Conservation (phyloP, 2,113 vertebrate species). For the Mirza zaza region DNA sequence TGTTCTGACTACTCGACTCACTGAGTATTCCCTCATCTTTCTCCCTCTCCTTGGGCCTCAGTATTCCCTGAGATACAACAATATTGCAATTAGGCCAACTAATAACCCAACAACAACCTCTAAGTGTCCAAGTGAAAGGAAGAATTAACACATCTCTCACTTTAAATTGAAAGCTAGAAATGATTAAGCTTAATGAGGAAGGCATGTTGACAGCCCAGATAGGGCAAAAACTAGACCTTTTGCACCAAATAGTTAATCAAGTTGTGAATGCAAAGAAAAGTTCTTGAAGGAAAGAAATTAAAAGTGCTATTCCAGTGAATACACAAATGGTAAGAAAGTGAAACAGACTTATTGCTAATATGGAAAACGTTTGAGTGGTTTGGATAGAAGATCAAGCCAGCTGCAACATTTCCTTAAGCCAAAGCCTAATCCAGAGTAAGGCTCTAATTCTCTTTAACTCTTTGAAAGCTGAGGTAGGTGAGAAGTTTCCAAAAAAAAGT, state of each 20-base stretch:
- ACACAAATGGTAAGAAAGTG: neutral
- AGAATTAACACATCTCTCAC: neutral
- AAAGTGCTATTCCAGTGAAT: neutral
- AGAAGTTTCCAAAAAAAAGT: neutral
- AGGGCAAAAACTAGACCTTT: neutral
- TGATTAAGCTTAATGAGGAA: neutral
- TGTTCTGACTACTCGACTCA: neutral
- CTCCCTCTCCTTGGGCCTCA: neutral
- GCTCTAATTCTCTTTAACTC: no score
- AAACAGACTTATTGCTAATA: neutral
- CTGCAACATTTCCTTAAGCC: no score
- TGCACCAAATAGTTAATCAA: neutral
- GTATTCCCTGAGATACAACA: neutral
- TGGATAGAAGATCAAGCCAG: no score
- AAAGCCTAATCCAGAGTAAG: no score
- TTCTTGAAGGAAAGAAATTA: neutral
- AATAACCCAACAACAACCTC: neutral
- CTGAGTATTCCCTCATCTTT: neutral
- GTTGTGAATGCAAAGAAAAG: neutral
- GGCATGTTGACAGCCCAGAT: neutral
- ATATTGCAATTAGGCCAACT: neutral
- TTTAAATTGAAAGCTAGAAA: neutral
- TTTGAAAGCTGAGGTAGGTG: neutral
- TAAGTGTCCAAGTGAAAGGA: neutral
- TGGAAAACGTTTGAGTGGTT: no score